phyloP scores from a whole-genome alignment of 1,140 invertebrate genomes.

The Cydia fagiglandana region DNA sequence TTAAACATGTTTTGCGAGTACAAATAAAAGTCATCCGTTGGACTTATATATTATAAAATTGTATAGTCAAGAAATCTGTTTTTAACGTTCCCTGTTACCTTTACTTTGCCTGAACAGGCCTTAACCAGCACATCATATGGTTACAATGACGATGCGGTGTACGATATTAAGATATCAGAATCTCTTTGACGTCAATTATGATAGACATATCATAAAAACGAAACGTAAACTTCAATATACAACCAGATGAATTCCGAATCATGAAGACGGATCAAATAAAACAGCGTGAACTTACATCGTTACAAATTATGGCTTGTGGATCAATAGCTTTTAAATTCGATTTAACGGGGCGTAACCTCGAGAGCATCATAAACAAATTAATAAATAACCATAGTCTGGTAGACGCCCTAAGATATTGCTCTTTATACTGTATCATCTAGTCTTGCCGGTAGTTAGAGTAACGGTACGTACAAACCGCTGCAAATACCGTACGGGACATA shows the following conservation, averaged over 20 bases:
- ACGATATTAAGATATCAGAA: neutral
- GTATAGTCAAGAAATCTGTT: neutral
- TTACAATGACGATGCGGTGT: neutral
- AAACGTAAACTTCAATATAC: neutral
- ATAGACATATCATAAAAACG: slow-evolving; percentile 27
- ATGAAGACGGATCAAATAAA: neutral
- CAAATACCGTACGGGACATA: slow-evolving; percentile 69
- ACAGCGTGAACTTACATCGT: slow-evolving; percentile 4
- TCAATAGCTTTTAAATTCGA: neutral
- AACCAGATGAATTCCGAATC: slow-evolving; percentile 9
- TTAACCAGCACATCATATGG: neutral
- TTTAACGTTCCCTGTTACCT: neutral
- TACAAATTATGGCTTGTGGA: neutral
- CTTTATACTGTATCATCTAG: slow-evolving; percentile 43
- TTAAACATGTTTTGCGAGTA: slow-evolving; percentile 11
- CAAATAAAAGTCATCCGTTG: neutral
- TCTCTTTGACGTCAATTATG: neutral
- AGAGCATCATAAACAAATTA: slow-evolving; percentile 12
- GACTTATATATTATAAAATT: neutral
- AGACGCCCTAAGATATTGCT: slow-evolving; percentile 3
- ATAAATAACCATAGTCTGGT: neutral
- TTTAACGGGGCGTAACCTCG: neutral
- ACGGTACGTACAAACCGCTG: slow-evolving; percentile 67
- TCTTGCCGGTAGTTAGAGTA: slow-evolving; percentile 61
- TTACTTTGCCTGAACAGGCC: neutral